Percentiles rank a stretch among this genome's conserved stretches.
Evolutionary conservation across 2,888 invertebrate genomes (phyloP).

Genomic region (Trachelus stipa): DNA sequence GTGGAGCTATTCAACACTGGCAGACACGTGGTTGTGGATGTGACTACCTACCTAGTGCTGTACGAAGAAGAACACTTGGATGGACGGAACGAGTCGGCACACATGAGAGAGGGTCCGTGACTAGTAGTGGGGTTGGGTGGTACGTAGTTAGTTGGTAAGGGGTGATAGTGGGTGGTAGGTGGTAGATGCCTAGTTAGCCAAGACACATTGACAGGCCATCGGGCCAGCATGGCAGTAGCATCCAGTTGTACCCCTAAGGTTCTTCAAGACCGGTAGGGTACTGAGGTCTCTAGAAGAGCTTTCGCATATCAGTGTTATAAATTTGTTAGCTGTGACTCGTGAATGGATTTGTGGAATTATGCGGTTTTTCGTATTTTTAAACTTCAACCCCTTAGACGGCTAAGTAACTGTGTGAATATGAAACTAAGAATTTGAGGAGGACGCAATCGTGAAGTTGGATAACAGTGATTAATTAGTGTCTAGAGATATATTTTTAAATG

Average conservation of each 20-base stretch:
- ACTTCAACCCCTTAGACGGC: background rate
- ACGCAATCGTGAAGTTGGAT: background rate
- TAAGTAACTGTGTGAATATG: background rate
- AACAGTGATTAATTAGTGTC: background rate
- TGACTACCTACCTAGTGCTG: background rate
- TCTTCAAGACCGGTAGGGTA: slow-evolving; percentile 23
- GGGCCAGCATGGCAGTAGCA: slow-evolving; percentile 51
- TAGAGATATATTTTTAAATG: background rate
- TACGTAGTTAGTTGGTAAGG: slow-evolving; percentile 39
- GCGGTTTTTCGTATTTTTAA: background rate
- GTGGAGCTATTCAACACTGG: background rate
- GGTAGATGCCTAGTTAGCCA: slow-evolving; percentile 57
- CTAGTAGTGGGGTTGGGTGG: slow-evolving; percentile 47
- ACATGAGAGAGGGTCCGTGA: slow-evolving; percentile 8
- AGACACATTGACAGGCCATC: slow-evolving; percentile 59
- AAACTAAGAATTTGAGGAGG: background rate
- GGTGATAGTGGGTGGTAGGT: slow-evolving; percentile 50
- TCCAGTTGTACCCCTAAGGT: slow-evolving; percentile 18
- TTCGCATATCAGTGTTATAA: background rate
- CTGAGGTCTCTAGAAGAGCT: slow-evolving; percentile 20
- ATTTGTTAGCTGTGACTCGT: background rate
- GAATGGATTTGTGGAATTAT: background rate
- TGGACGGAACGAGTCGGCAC: slow-evolving; percentile 2
- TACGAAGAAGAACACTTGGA: background rate
- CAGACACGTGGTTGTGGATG: background rate